Evolutionary conservation across 2,113 vertebrate species (phyloP).

Genomic region (Anthoscopus minutus): DNA sequence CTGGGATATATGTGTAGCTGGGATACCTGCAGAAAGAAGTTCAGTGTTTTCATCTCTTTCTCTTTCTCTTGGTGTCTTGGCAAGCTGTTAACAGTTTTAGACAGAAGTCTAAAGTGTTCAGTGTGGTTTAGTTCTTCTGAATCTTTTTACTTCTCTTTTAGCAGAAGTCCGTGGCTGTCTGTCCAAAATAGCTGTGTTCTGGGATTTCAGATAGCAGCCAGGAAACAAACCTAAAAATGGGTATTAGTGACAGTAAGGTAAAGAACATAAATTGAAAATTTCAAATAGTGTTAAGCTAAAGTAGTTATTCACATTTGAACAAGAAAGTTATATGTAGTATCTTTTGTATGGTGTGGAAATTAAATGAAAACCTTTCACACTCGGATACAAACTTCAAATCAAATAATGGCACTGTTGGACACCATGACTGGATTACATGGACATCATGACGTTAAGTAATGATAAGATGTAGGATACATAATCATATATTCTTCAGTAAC

Average conservation of each 20-base stretch:
- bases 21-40: neutral
- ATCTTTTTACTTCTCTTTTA: neutral
- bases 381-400: neutral
- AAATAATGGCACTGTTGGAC: neutral
- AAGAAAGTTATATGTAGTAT: neutral
- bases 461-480: neutral
- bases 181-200: neutral
- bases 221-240: neutral
- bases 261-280: neutral
- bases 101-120: neutral
- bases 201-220: neutral
- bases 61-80: neutral
- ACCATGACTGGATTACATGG: no score
- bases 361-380: neutral
- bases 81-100: neutral
- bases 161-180: neutral
- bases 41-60: neutral
- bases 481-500: neutral
- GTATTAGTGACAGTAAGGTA: neutral
- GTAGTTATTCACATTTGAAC: neutral
- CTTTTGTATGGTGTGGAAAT: neutral
- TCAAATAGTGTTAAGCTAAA: neutral
- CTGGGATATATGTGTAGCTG: fast-evolving
- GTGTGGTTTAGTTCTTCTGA: neutral
- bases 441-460: neutral